These are phyloP conservation scores for Drosophila punjabiensis DNA, from an alignment of 1,140 invertebrate species.

Conservation along the genomic window DNA sequence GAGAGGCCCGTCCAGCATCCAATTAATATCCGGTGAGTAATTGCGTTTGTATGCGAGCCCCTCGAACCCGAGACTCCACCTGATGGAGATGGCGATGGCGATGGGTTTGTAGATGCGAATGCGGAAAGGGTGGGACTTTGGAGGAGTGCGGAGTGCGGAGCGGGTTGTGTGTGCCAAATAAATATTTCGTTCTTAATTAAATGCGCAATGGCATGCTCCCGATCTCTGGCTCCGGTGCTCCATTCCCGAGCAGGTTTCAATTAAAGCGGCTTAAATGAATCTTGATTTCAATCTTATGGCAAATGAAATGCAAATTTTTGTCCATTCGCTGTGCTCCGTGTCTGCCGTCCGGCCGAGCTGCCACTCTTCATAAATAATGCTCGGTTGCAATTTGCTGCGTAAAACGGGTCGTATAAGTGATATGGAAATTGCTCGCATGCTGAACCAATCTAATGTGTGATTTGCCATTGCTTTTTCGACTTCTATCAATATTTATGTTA, in stretches of 20 bases:
- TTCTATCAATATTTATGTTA: constrained; percentile 63
- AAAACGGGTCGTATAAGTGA: constrained; percentile 46
- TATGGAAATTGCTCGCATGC: constrained; percentile 38
- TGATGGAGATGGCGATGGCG: not conserved
- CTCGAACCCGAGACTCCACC: constrained; percentile 14
- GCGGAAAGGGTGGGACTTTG: constrained; percentile 9
- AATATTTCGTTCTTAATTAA: constrained; percentile 83
- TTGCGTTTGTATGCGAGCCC: constrained; percentile 71
- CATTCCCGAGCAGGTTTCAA: constrained; percentile 53
- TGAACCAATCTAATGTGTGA: constrained; percentile 54
- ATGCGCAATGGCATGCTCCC: constrained; percentile 55
- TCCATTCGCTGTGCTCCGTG: constrained; percentile 5
- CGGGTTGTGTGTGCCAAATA: constrained; percentile 51
- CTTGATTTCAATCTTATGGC: constrained; percentile 74
- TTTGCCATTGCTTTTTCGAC: constrained; percentile 53
- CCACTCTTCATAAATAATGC: constrained; percentile 68
- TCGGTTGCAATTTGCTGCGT: constrained; percentile 37
- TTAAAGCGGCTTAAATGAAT: constrained; percentile 75
- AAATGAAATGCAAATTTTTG: constrained; percentile 70
- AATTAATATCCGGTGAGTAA: constrained; percentile 91
- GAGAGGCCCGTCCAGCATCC: constrained; percentile 96
- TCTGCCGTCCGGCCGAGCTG: constrained; percentile 1
- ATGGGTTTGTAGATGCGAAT: not conserved
- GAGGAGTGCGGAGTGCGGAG: not conserved
- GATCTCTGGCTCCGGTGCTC: constrained; percentile 17